These are phyloP conservation scores for Phorcus lineatus DNA, from an alignment of 2,888 invertebrate genomes.

Conservation along the genomic window DNA sequence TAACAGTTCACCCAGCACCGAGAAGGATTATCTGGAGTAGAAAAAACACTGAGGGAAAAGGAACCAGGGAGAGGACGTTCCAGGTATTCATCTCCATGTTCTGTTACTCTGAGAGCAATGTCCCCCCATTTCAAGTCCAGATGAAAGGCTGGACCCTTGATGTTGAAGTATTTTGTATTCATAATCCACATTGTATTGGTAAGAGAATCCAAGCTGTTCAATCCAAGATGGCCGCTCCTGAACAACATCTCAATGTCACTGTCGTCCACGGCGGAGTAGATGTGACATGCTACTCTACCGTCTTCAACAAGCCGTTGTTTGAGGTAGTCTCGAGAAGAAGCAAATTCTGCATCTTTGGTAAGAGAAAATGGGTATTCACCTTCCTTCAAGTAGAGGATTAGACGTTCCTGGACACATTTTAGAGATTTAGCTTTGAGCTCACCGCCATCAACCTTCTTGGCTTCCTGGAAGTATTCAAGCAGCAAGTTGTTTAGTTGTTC, in stretches of 20 bases:
- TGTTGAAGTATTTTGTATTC: background rate
- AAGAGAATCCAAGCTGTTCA: background rate
- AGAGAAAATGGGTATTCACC: background rate
- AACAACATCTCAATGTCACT: background rate
- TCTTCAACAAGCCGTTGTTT: background rate
- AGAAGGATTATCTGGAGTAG: background rate
- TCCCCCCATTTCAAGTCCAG: conserved; percentile 3
- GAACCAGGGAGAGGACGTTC: background rate
- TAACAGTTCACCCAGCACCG: conserved; percentile 2
- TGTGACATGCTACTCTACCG: background rate
- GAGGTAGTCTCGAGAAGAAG: background rate
- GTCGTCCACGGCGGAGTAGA: background rate
- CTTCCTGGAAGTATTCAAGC: background rate
- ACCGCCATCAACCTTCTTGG: background rate
- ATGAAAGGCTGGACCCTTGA: background rate
- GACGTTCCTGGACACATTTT: background rate
- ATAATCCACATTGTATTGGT: conserved; percentile 1
- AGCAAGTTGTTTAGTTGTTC: background rate
- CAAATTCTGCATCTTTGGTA: background rate
- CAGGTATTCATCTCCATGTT: background rate
- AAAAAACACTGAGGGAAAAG: background rate
- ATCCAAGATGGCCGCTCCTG: background rate
- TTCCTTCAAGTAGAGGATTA: background rate
- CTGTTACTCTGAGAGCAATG: background rate
- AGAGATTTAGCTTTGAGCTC: background rate